These are phyloP conservation scores for Drosophila ustulata DNA, from an alignment of 2,888 invertebrate species.

Conservation along the genomic window DNA sequence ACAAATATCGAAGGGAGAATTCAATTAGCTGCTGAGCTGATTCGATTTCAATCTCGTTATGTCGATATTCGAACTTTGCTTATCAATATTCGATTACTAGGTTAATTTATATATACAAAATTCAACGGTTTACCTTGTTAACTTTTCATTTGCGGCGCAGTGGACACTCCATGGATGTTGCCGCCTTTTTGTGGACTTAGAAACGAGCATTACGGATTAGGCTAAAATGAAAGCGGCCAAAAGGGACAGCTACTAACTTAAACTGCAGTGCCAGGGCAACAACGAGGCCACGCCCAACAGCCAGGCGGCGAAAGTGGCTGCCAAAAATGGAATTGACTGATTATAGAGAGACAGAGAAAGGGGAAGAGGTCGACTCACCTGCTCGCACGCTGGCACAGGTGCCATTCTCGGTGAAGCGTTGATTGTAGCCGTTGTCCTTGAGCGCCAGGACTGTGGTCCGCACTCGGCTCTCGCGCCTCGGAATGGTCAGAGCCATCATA, in stretches of 20 bases:
- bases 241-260: conserved; percentile 69
- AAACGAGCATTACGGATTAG: conserved; percentile 38
- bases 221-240: conserved; percentile 51
- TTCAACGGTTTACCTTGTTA: conserved; percentile 73
- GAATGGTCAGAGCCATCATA: conserved; percentile 80
- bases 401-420: conserved; percentile 82
- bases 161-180: conserved; percentile 26
- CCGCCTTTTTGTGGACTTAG: conserved; percentile 26
- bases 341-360: neutral
- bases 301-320: conserved; percentile 64
- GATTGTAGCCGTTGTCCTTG: conserved; percentile 83
- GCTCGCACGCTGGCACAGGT: conserved; percentile 51
- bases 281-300: conserved; percentile 54
- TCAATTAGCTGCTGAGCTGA: conserved; percentile 37
- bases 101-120: conserved; percentile 57
- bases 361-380: conserved; percentile 41
- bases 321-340: conserved; percentile 4
- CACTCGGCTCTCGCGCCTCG: conserved; percentile 79
- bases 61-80: neutral
- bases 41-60: conserved; percentile 18
- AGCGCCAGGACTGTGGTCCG: conserved; percentile 83
- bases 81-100: conserved; percentile 32
- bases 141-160: conserved; percentile 55
- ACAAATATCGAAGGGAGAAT: conserved; percentile 41
- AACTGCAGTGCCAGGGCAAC: conserved; percentile 62